Base-by-base conservation (phyloP, 1,140 invertebrate species). In the Drosophila funebris region DNA sequence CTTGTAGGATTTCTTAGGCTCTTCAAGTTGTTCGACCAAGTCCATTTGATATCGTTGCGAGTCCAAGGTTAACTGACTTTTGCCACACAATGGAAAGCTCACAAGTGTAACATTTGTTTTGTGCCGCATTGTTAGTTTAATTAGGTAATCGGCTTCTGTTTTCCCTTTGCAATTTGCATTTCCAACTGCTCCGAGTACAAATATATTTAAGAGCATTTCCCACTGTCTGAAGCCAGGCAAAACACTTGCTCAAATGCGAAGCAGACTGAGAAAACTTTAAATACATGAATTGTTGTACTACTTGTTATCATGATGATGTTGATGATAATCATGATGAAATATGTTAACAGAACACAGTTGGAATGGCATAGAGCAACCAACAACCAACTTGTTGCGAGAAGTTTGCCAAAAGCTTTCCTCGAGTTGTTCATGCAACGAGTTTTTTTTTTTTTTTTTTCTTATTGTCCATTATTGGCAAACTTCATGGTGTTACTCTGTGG, bases 141-240 rank as follows among this genome's bases (percentile, higher is more conserved):
- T 76, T 73, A 73, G 57, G 62, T 76, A 76, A 76, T 61, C 71
- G 71, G 56, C 57, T 69, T 69, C 39, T 62, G 64, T 53, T 60
- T 39, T 44, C 46, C 8, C n/a, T 37, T 53, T 39, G 31, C 53
- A 67, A 44, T 60, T 48, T 72, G 54, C 36, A 67, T 58, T 72
- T 29, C 24, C 36, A 50, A 22, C 16, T 48, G 44, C 44, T 27
- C 13, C 20, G 9, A 36, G 9, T 44, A 11, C 13, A 11, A 20
- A 4, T 48, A 24, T 37, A 22, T 37, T 9, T 46, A 36, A 48
- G 29, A 61, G 43, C 43, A 22, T 48, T 46, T 37, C 16, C 4
- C 6, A 6, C 16, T 22, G n/a, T 37, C 24, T 46, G 20, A 14
- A 43, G 57, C 43, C 29, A 48, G 18, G 13, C 31, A 44, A 50